Conservation (phyloP, 2,888 invertebrate genomes). For the Trissonchulus sp. region DNA sequence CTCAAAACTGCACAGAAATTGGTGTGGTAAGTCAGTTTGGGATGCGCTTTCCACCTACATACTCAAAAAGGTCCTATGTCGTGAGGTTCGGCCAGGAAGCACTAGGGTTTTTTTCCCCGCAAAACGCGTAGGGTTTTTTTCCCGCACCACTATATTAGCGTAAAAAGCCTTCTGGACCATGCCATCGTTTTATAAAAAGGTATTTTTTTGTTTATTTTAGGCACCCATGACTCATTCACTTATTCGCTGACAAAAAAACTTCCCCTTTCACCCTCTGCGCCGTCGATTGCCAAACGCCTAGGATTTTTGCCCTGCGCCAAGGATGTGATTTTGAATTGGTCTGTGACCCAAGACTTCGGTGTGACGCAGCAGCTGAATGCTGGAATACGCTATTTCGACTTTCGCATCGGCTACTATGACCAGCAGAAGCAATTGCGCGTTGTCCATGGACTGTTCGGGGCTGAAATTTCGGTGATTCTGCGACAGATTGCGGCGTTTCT, state of each 20-base stretch:
- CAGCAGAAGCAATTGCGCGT: not conserved
- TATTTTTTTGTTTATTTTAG: too few species aligned
- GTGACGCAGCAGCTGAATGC: not conserved
- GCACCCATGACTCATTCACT: constrained; percentile 1
- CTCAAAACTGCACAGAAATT: too few species aligned
- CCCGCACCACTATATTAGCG: too few species aligned
- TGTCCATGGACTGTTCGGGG: constrained; percentile 1
- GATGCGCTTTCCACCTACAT: too few species aligned
- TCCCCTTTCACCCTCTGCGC: not conserved
- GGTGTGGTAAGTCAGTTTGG: too few species aligned
- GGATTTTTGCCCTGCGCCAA: not conserved
- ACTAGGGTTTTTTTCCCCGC: too few species aligned
- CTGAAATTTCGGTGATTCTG: not conserved
- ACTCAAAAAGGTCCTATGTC: too few species aligned
- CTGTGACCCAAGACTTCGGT: not conserved
- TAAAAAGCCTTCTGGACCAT: too few species aligned
- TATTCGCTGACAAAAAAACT: not conserved
- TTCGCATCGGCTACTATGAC: not conserved
- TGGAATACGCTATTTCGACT: not conserved
- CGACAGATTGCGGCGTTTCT: not conserved
- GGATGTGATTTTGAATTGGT: not conserved
- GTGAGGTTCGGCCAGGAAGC: too few species aligned
- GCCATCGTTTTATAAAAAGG: too few species aligned
- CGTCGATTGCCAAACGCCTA: not conserved
- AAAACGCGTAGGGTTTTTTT: too few species aligned